Base-by-base conservation (phyloP, 2,888 invertebrate species). In the Dynastes hyllus region DNA sequence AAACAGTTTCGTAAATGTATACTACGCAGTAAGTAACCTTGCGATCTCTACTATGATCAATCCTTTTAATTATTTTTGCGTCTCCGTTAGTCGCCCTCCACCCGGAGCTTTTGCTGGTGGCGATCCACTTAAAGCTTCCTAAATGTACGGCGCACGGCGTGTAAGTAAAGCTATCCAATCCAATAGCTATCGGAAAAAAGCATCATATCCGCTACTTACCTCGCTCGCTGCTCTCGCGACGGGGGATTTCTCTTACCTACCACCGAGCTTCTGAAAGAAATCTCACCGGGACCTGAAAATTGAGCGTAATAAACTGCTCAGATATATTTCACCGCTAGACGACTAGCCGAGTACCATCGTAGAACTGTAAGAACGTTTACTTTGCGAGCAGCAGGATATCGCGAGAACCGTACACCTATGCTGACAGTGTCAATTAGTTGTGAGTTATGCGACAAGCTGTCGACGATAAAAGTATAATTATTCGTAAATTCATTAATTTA, bases 271-370 rank as follows among this genome's bases (percentile, higher is more conserved):
- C 83, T 85, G 84, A 86, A 86, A 87, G 87, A 87, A 87, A 85
- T 86, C 88, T 83, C 87, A 81, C 84, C 85, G 87, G 88, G 87
- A 85, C 84, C 69, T 87, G 88, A 88, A 88, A 88, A 88, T 88
- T 87, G 88, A 88, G 87, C 85, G 87, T 88, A 88, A 88, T 88
- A 88, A 88, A 89, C 87, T 88, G 87, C 85, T 84, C 78, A 82
- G 84, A 87, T 86, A 88, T 88, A 88, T 88, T 87, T 88, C 86
- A 88, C 84, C 80, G 65, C 80, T 73, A 81, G 29, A n/a, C 22
- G 13, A 67, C 27, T 37, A 80, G 79, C 81, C 82, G 81, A 83
- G 83, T 82, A 4, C 63, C 83, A 81, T 75, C 80, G 63, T 69
- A 27, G 76, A 78, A 76, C 67, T 80, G 61, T 69, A 76, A 76